Evolutionary conservation across 1,140 invertebrate species (phyloP).

Genomic region (Cotesia chilonis): DNA sequence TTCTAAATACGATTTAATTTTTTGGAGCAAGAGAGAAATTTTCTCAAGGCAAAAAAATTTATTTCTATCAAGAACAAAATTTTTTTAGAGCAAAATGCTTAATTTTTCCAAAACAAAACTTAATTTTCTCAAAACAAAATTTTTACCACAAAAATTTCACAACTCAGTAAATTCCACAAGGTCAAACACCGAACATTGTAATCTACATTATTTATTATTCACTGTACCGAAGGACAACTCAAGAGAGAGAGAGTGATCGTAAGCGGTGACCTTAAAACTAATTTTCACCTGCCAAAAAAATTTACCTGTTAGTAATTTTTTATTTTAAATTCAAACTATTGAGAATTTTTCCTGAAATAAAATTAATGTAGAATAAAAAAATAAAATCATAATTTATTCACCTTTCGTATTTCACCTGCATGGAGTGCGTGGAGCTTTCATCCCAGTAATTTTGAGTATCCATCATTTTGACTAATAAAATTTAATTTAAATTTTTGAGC

Average conservation of each 20-base stretch:
- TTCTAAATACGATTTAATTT: too few relatives aligned
- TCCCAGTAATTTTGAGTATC: conserved; percentile 65
- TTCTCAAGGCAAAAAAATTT: too few relatives aligned
- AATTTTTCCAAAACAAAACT: too few relatives aligned
- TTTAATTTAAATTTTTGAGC: background rate
- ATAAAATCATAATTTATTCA: conserved; percentile 41
- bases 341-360: too few relatives aligned
- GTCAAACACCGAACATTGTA: conserved; percentile 15
- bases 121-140: too few relatives aligned
- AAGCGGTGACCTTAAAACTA: conserved; percentile 30
- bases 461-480: conserved; percentile 64
- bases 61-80: too few relatives aligned
- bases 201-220: conserved; percentile 23
- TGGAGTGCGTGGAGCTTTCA: conserved; percentile 60
- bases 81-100: too few relatives aligned
- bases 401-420: conserved; percentile 65
- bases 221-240: conserved; percentile 31
- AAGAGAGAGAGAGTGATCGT: conserved; percentile 12
- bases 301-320: too few relatives aligned
- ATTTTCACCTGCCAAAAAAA: background rate
- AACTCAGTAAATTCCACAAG: background rate
- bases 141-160: background rate
- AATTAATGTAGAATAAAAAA: background rate
- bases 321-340: too few relatives aligned
- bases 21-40: too few relatives aligned